A percentile compares a stretch with the other conserved stretches of the same genome.
Conservation (phyloP, 2,113 vertebrate species). For the Microcebus murinus region DNA sequence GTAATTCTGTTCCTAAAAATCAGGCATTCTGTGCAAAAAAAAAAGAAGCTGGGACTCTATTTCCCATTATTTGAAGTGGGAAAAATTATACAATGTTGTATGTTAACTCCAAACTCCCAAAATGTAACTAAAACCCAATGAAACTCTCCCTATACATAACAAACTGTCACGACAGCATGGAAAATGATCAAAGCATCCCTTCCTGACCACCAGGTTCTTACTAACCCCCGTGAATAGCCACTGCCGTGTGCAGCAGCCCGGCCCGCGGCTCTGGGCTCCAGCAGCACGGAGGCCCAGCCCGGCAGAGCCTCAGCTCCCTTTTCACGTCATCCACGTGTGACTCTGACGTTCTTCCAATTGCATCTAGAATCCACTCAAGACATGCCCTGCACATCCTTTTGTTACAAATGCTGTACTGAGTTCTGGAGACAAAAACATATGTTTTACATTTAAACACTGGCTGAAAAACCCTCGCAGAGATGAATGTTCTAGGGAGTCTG, state of each 20-base stretch:
- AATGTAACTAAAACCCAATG: neutral
- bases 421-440: neutral
- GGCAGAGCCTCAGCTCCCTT: accelerated
- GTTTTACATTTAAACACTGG: neutral
- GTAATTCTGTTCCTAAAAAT: neutral
- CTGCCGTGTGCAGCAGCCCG: accelerated
- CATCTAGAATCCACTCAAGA: neutral
- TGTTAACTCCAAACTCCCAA: neutral
- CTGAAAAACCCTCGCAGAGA: neutral
- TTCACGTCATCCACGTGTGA: accelerated
- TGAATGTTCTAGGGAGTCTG: accelerated
- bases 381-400: neutral
- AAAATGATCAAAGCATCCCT: neutral
- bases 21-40: neutral
- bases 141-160: neutral
- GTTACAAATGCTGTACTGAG: neutral
- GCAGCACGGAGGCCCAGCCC: accelerated
- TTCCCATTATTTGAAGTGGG: neutral
- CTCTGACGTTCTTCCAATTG: neutral
- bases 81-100: neutral
- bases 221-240: no score
- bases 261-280: neutral
- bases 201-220: neutral
- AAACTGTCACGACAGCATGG: no score
- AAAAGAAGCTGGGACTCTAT: neutral